phyloP scores from a whole-genome alignment of 1,140 invertebrate species.

The Drosophila aff. region DNA sequence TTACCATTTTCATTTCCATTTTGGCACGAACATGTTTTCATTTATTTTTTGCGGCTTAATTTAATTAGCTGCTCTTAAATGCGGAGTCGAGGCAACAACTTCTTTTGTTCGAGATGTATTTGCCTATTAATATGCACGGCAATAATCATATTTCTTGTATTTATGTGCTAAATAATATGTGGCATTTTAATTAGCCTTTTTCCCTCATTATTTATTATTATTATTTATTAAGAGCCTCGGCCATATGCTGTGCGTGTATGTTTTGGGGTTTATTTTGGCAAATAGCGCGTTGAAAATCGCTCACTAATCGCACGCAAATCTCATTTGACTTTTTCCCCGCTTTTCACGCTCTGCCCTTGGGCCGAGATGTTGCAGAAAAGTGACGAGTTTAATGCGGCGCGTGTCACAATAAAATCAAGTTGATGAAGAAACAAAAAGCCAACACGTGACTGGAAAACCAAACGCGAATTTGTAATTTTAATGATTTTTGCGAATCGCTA shows the following conservation, averaged over 20 bases:
- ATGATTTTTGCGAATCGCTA: constrained; percentile 25
- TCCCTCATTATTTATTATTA: constrained; percentile 13
- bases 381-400: constrained; percentile 38
- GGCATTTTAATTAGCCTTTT: constrained; percentile 53
- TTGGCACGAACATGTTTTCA: constrained; percentile 60
- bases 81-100: constrained; percentile 21
- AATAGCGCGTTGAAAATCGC: constrained; percentile 38
- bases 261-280: constrained; percentile 3
- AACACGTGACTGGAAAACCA: constrained; percentile 62
- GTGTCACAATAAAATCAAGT: constrained; percentile 54
- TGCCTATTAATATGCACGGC: constrained; percentile 14
- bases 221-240: constrained; percentile 16
- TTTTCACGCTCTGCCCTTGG: constrained; percentile 17
- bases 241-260: neutral
- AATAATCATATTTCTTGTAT: constrained; percentile 6
- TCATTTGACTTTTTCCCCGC: constrained; percentile 11
- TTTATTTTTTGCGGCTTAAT: constrained; percentile 29
- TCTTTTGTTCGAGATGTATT: constrained; percentile 33
- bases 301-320: constrained; percentile 48
- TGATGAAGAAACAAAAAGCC: constrained; percentile 52
- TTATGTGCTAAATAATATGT: constrained; percentile 54
- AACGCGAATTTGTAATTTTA: constrained; percentile 42
- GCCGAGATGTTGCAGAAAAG: constrained; percentile 14
- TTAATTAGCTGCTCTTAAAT: constrained; percentile 53
- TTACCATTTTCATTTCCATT: constrained; percentile 53